Conservation (phyloP, 1,140 invertebrate species). For the Antheraea pernyi region DNA sequence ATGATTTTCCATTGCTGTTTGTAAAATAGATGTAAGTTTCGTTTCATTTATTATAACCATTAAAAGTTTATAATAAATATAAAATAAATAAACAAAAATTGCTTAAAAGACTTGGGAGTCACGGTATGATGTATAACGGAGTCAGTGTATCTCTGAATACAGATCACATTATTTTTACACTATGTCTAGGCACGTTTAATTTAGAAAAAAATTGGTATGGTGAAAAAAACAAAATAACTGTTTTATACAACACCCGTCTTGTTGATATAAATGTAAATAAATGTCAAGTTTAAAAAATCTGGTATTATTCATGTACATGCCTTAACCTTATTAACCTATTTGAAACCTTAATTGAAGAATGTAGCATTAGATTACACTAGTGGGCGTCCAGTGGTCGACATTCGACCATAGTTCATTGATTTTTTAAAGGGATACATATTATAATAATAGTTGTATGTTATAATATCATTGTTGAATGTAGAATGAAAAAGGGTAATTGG, state of each 20-base stretch:
- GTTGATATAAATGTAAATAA: slow-evolving; percentile 81
- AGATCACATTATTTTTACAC: slow-evolving; percentile 68
- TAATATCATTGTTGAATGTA: too few relatives aligned
- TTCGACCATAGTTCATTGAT: too few relatives aligned
- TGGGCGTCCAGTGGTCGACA: too few relatives aligned
- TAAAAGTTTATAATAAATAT: slow-evolving; percentile 3
- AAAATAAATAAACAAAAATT: slow-evolving; percentile 18
- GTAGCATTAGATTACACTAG: too few relatives aligned
- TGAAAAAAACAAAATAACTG: slow-evolving; percentile 71
- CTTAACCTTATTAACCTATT: too few relatives aligned
- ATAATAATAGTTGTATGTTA: too few relatives aligned
- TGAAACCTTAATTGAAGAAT: too few relatives aligned
- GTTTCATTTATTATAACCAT: neutral
- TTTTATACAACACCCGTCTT: slow-evolving; percentile 80
- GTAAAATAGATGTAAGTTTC: slow-evolving; percentile 4
- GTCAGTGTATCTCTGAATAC: slow-evolving; percentile 47
- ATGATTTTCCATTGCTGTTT: neutral
- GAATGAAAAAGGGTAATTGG: too few relatives aligned
- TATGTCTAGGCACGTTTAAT: slow-evolving; percentile 61
- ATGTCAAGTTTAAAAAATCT: slow-evolving; percentile 73
- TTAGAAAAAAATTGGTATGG: slow-evolving; percentile 61
- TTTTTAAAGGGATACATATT: too few relatives aligned
- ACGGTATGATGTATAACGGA: slow-evolving; percentile 40
- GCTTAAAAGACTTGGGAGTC: slow-evolving; percentile 34
- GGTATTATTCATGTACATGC: slow-evolving; percentile 35